phyloP scores from a whole-genome alignment of 1,140 invertebrate genomes.

The Metaphire vulgaris region DNA sequence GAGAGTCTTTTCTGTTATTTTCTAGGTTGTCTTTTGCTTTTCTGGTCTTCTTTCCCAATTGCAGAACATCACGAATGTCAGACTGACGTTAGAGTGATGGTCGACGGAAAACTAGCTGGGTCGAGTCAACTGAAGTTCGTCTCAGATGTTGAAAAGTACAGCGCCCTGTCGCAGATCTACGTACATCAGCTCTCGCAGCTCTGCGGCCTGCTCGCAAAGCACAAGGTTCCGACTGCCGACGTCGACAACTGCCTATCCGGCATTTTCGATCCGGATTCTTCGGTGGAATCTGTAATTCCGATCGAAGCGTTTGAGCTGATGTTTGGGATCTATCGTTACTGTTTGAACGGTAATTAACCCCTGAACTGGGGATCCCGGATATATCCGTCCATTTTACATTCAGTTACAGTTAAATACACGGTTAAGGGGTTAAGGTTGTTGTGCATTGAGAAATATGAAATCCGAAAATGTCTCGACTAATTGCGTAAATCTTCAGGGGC shows the following conservation, averaged over 20 bases:
- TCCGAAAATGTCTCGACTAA: too few species aligned
- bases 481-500: too few species aligned
- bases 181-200: slow-evolving; percentile 77
- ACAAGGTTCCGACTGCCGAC: slow-evolving; percentile 65
- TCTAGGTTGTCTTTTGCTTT: too few species aligned
- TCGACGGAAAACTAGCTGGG: slow-evolving; percentile 69
- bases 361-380: too few species aligned
- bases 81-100: slow-evolving; percentile 68
- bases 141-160: slow-evolving; percentile 70
- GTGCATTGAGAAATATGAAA: too few species aligned
- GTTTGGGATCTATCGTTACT: slow-evolving; percentile 55
- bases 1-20: too few species aligned
- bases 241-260: slow-evolving; percentile 66
- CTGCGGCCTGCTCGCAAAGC: slow-evolving; percentile 75
- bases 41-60: too few species aligned
- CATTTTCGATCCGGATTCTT: background rate
- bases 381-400: too few species aligned
- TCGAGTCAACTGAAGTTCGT: slow-evolving; percentile 75
- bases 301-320: slow-evolving; percentile 68
- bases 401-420: too few species aligned
- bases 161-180: slow-evolving; percentile 67
- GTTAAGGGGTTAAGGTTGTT: too few species aligned
- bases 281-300: background rate
- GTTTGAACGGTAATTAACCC: background rate
- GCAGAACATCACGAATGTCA: slow-evolving; percentile 6